Base-by-base conservation (phyloP, 2,888 invertebrate species). In the Oxystoma pomonae region DNA sequence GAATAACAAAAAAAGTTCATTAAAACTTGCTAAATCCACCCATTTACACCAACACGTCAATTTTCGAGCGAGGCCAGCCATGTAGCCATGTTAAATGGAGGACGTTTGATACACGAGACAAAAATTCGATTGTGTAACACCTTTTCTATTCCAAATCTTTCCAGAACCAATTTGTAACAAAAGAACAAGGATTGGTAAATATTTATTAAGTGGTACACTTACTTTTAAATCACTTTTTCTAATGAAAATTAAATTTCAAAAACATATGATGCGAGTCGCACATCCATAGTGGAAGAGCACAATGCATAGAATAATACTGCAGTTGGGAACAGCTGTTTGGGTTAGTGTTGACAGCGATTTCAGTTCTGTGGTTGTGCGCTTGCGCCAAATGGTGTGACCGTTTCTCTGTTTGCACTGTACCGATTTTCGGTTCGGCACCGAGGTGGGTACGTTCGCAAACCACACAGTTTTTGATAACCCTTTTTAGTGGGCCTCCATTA, bases 191-290 rank as follows among this genome's bases (percentile, higher is more conserved):
- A 3, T 17, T 16, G 3, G 7, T 17, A 53, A 9, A 53, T 17
- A 53, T 9, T 53, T 17, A 17, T 17, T 53, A 3, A 53, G 5
- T 9, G 16, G 7, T 19, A 53, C 3, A 53, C 53, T 53, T 53
- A 53, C 53, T 53, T 53, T 19, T 53, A 53, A 17, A 53, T 53
- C 19, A 53, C 16, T 17, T 53, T 53, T 53, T 53, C n/a, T 3
- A 7, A 16, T 53, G 61, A 63, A 57, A 62, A 58, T 49, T 55
- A 57, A 65, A 58, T 63, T 63, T 70, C 69, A 58, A 70, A 69
- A 72, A 74, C 72, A 73, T 73, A 72, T 73, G 72, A 73, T 74
- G 72, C 70, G 70, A 72, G 69, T 69, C 69, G 35, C 35, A 35
- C 35, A 35, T 35, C 35, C 35, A 35, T 35, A 35, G 12, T 35